phyloP scores from a whole-genome alignment of 1,140 invertebrate species.

The Leptinotarsa undecemlineata region DNA sequence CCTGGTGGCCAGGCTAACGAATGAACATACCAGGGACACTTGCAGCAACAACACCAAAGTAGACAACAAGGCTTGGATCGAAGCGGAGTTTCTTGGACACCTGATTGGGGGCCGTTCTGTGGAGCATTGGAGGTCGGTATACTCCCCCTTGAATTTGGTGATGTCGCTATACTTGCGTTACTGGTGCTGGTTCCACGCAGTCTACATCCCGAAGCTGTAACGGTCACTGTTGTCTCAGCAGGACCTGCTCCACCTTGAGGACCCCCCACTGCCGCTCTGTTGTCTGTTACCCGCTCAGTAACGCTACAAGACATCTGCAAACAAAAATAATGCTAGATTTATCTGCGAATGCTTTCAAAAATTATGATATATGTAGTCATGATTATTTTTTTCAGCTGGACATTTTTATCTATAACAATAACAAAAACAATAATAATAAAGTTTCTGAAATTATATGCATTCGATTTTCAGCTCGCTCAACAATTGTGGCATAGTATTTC shows the following conservation, averaged over 20 bases:
- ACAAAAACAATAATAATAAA: too few species aligned
- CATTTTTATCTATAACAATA: too few species aligned
- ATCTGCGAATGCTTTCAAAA: too few species aligned
- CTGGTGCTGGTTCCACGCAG: slow-evolving; percentile 40
- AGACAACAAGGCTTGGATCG: slow-evolving; percentile 63
- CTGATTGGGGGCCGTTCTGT: slow-evolving; percentile 42
- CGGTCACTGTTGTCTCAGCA: slow-evolving; percentile 31
- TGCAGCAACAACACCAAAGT: slow-evolving; percentile 74
- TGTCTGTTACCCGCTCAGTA: slow-evolving; percentile 52
- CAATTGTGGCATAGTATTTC: too few species aligned
- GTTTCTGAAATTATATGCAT: too few species aligned
- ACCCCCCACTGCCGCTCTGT: slow-evolving; percentile 43
- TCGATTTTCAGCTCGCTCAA: too few species aligned
- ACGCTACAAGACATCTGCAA: slow-evolving; percentile 55
- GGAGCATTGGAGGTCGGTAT: slow-evolving; percentile 32
- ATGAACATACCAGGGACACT: slow-evolving; percentile 67
- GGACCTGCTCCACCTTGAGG: slow-evolving; percentile 32
- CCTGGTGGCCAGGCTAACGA: too few species aligned
- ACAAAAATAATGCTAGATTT: background rate
- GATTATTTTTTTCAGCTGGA: too few species aligned
- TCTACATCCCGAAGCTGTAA: slow-evolving; percentile 38
- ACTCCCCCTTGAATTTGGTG: slow-evolving; percentile 47
- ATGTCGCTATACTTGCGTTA: slow-evolving; percentile 43
- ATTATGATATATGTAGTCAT: too few species aligned
- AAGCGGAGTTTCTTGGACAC: slow-evolving; percentile 40